Percentiles rank a stretch among this genome's conserved stretches.
phyloP scores from a whole-genome alignment of 2,113 vertebrate genomes.

The Eleginops maclovinus region DNA sequence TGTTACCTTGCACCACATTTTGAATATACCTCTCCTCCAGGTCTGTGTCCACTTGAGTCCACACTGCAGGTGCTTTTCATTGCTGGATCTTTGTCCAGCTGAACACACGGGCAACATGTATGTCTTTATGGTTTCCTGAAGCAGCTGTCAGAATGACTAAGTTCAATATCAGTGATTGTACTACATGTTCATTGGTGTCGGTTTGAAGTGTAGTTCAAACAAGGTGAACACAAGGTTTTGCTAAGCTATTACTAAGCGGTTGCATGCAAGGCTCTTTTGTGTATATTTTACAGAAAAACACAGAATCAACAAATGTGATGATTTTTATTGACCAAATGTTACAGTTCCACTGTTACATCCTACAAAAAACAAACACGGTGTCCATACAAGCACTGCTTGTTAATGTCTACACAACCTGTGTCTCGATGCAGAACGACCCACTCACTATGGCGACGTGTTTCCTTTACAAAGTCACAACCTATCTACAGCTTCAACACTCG shows the following conservation, averaged over 20 bases:
- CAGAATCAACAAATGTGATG: constrained; percentile 28
- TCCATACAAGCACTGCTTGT: constrained; percentile 73
- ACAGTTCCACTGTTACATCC: constrained; percentile 64
- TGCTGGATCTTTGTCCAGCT: neutral
- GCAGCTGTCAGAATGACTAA: constrained; percentile 6
- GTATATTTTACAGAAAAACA: neutral
- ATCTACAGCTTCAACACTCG: constrained; percentile 42
- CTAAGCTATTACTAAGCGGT: neutral
- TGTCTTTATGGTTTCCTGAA: constrained; percentile 27
- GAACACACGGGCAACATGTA: constrained; percentile 40
- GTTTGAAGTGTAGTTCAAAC: neutral
- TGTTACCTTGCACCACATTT: neutral
- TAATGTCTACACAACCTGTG: constrained; percentile 32
- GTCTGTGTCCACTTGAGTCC: constrained; percentile 10
- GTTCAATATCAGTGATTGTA: neutral
- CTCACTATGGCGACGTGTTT: constrained; percentile 39
- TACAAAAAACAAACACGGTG: constrained; percentile 67
- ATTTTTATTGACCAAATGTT: constrained; percentile 71
- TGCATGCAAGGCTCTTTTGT: no score
- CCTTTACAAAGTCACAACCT: constrained; percentile 46
- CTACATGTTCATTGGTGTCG: neutral
- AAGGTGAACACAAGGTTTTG: neutral
- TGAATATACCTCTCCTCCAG: neutral
- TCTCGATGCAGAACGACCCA: constrained; percentile 23
- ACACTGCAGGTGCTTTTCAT: constrained; percentile 3